These are phyloP conservation scores for Diadophis punctatus DNA, from an alignment of 2,113 vertebrate species.

Conservation along the genomic window DNA sequence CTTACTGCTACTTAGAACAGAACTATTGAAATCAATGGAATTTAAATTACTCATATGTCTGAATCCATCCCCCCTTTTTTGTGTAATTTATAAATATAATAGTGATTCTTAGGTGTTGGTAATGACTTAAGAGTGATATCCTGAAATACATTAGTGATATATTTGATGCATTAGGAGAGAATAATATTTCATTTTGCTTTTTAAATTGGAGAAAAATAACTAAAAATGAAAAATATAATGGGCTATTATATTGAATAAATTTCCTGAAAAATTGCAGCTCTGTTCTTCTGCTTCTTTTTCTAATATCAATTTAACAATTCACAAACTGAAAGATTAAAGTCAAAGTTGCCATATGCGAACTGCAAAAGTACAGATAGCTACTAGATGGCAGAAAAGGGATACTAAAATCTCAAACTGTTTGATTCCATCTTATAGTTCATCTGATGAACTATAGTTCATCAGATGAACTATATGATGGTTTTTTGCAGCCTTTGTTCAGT, in stretches of 20 bases:
- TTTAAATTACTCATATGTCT: neutral
- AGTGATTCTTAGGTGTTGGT: rapidly evolving
- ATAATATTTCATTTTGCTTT: neutral
- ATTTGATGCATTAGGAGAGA: neutral
- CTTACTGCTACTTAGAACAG: neutral
- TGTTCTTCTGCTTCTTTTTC: neutral
- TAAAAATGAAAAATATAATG: neutral
- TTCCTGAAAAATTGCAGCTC: neutral
- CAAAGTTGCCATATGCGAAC: neutral
- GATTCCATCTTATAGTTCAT: neutral
- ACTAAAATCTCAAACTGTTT: neutral
- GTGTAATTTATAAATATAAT: neutral
- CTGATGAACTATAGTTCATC: too few relatives aligned
- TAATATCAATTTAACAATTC: neutral
- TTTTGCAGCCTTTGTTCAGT: neutral
- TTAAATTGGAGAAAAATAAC: neutral
- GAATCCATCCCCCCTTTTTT: neutral
- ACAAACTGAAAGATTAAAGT: neutral
- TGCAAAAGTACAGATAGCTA: neutral
- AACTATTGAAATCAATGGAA: neutral
- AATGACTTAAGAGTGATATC: neutral
- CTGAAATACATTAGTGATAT: neutral
- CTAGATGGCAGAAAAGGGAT: neutral
- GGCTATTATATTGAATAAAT: neutral
- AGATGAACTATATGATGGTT: neutral